These are phyloP conservation scores for Melanotaenia trifasciata DNA, from an alignment of 2,797 vertebrate species.

Conservation along the genomic window DNA sequence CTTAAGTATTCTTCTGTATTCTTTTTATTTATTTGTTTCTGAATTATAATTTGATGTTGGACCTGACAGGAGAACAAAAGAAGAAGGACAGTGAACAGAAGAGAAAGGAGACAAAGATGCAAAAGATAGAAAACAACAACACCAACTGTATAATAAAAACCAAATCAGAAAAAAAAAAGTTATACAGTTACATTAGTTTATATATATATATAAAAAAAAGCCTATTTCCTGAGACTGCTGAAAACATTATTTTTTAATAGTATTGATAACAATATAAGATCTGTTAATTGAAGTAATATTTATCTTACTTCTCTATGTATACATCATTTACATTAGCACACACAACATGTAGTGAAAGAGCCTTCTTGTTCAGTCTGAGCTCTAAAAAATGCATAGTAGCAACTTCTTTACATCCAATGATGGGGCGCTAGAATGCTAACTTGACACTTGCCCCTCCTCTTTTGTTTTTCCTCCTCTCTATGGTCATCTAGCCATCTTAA, in stretches of 20 bases:
- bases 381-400: not conserved
- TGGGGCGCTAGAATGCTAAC: not conserved
- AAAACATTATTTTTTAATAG: too few species aligned
- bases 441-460: not conserved
- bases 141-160: too few species aligned
- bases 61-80: not conserved
- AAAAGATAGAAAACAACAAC: not conserved
- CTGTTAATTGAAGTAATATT: not conserved
- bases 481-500: not conserved
- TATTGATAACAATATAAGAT: too few species aligned
- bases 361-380: not conserved
- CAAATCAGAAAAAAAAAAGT: too few species aligned
- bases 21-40: not conserved
- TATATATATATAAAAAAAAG: too few species aligned
- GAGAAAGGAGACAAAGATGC: not conserved
- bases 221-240: too few species aligned
- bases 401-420: not conserved
- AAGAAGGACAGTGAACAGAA: not conserved
- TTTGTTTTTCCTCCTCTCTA: not conserved
- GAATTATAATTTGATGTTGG: not conserved
- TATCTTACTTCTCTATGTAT: not conserved
- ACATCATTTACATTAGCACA: not conserved
- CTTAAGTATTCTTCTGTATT: not conserved
- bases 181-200: too few species aligned
- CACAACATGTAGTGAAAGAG: not conserved